Percentiles rank a stretch among this genome's conserved stretches.
phyloP scores from a whole-genome alignment of 1,140 invertebrate genomes.

The Anastrepha ludens region DNA sequence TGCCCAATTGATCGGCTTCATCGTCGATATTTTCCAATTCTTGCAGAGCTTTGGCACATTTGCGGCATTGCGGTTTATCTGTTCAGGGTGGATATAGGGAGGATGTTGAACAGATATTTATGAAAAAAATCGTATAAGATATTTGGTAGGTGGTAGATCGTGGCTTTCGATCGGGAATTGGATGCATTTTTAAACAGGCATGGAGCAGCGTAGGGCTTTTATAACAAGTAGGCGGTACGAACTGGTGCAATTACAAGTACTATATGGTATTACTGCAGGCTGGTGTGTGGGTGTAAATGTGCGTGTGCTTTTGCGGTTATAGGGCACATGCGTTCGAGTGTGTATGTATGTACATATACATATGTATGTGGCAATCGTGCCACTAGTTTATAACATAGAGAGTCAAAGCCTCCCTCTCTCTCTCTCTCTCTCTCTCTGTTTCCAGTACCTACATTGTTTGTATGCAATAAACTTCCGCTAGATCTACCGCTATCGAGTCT shows the following conservation, averaged over 20 bases:
- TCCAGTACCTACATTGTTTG: too few relatives aligned
- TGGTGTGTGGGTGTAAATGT: neutral
- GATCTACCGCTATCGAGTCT: too few relatives aligned
- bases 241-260: neutral
- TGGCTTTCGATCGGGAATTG: slow-evolving; percentile 23
- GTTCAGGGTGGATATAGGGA: neutral
- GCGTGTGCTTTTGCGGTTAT: neutral
- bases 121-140: slow-evolving; percentile 28
- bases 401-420: too few relatives aligned
- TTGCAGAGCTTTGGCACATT: slow-evolving; percentile 90
- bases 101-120: slow-evolving; percentile 17
- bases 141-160: neutral
- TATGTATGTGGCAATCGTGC: neutral
- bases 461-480: too few relatives aligned
- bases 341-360: neutral
- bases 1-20: slow-evolving; percentile 95
- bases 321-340: neutral
- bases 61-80: slow-evolving; percentile 95
- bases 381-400: too few relatives aligned
- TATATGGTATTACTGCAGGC: neutral
- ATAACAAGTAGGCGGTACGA: neutral
- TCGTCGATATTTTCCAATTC: slow-evolving; percentile 96
- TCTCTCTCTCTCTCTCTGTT: too few relatives aligned
- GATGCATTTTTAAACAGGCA: slow-evolving; percentile 33
- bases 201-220: neutral